Evolutionary conservation across 1,140 invertebrate species (phyloP), one percentile per base, ranked within the genome.

Genomic region (Zaprionus ornatus): DNA sequence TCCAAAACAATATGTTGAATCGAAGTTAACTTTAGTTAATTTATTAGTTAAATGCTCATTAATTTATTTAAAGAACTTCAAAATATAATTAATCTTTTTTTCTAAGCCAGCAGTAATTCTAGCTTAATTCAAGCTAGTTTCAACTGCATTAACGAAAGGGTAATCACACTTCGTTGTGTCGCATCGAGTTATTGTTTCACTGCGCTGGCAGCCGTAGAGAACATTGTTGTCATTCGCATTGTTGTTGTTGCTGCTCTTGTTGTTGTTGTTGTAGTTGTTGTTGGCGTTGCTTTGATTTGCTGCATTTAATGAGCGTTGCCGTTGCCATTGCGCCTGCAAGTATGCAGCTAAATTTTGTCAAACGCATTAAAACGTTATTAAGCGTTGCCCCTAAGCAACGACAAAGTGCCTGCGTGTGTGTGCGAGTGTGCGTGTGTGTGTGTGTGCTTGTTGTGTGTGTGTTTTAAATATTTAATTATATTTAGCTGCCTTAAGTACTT

Each of bases 401-500:
- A 54, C 37, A 9, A 10, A 32, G 29, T 17, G 52, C 35, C 9
- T 7, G 35, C 32, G 62, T 35, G 45, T 76, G 72, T 57, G 50
- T 40, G 25, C 37, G 42, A 48, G 54, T 29, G 64, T 35, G 61
- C 42, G 67, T 63, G 32, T 65, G 57, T 67, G 50, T 71, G 67
- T 55, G 50, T 68, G 68, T 65, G 73, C 72, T 68, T 79, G 70
- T 12, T 17, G 27, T 61, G 60, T 67, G 40, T 72, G 35, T 79
- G 66, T 69, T 71, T 81, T 88, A 81, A 88, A 88, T 88, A 88
- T 88, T 88, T 88, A 88, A 88, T 88, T 88, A 88, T 88, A 90
- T 88, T 88, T 88, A 90, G 84, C 84, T 88, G 85, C 78, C 84
- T 79, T 84, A 88, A 88, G 85, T 88, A 90, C 80, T 88, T 88